Evolutionary conservation across 2,113 vertebrate genomes (phyloP), one percentile per base, ranked within the genome.

Genomic region (Chelonoidis abingdonii): DNA sequence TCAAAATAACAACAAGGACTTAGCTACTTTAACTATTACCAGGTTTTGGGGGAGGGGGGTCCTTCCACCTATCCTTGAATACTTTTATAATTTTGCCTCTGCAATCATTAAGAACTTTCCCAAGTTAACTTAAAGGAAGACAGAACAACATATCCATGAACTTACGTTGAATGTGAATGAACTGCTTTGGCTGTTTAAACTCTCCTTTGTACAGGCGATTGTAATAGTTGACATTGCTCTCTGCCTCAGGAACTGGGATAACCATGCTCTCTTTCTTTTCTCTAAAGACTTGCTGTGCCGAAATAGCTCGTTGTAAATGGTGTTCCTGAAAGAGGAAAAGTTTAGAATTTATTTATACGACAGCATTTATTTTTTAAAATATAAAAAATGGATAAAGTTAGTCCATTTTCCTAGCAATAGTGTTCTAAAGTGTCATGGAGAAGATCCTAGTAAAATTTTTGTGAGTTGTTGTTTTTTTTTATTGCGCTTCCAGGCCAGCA

Each of bases 181-280:
- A 99, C 98, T 99, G 99, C 97, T 99, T 99, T 95, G 99, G 99
- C 89, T 99, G 98, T 93, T 98, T 99, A 95, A 99, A 99, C 92
- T 99, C 99, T 97, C 99, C 99, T 97, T 99, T 99, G 97, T 99
- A 99, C 94, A 99, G 98, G 21, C 99, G 99, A 97, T 99, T 99
- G 85, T 99, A 99, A 97, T 99, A 99, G 96, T 98, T 99, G 98
- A 99, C 99, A 93, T 99, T 99, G 97, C 99, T 99, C 97, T 99
- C 99, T 1, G 99, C 99, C 84, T 99, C 99, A 4, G 99, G 99
- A 87, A 99, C 99, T 9, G 99, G 99, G 98, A 99, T 99, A 92
- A 99, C 99, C 99, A 99, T 99, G 97, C 98, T 99, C 93, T 99
- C 99, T 97, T 99, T 99, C 98, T 99, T 99, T 97, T 99, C 99